Percentiles rank a stretch among this genome's conserved stretches.
These are phyloP conservation scores for Sweltsa coloradensis DNA, from an alignment of 1,140 invertebrate species.

Conservation along the genomic window DNA sequence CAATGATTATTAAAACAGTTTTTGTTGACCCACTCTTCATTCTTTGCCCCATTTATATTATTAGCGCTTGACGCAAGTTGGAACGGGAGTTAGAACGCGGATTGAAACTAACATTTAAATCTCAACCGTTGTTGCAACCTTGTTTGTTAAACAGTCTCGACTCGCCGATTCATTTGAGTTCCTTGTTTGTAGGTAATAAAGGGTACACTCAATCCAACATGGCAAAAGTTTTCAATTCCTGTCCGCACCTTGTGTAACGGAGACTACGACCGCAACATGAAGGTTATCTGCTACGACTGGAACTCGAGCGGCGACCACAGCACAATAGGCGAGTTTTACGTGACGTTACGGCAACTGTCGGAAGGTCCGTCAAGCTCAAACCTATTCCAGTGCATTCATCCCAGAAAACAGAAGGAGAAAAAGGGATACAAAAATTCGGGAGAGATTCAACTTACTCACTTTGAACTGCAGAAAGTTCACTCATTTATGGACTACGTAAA, in stretches of 20 bases:
- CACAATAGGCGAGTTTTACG: conserved; percentile 31
- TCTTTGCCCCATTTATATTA: too few relatives aligned
- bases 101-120: too few relatives aligned
- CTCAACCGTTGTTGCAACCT: too few relatives aligned
- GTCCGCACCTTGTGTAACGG: conserved; percentile 41
- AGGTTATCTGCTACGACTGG: conserved; percentile 27
- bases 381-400: conserved; percentile 20
- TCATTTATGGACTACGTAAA: conserved; percentile 46
- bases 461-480: conserved; percentile 27
- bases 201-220: conserved; percentile 39
- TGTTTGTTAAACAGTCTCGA: too few relatives aligned
- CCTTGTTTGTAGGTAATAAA: conserved; percentile 31
- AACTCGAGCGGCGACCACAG: conserved; percentile 30
- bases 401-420: conserved; percentile 25
- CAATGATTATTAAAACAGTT: too few relatives aligned
- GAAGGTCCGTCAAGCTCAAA: conserved; percentile 16
- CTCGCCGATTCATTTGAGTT: not conserved
- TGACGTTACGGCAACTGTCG: conserved; percentile 20
- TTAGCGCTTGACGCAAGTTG: too few relatives aligned
- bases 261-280: conserved; percentile 38
- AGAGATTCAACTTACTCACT: conserved; percentile 23
- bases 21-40: too few relatives aligned
- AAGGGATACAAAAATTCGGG: conserved; percentile 27
- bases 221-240: conserved; percentile 37
- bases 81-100: too few relatives aligned